Evolutionary conservation across 2,797 vertebrate species (phyloP), one percentile per base, ranked within the genome.

Genomic region (Sphenodon punctatus): DNA sequence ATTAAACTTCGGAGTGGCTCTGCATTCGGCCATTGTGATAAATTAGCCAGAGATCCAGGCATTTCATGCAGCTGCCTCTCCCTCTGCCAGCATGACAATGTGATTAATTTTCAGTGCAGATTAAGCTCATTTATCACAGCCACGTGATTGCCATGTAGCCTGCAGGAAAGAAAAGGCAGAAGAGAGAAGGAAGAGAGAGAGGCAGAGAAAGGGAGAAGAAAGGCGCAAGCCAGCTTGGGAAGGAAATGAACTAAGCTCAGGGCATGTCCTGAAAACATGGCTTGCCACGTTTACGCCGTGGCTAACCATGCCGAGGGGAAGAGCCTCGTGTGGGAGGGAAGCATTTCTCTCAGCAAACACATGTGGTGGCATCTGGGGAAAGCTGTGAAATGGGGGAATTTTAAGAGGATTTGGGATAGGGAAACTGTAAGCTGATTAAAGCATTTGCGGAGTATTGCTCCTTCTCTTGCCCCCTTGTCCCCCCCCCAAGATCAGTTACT

Each of bases 51-150:
- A 67, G 78, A 90, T 63, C 55, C 65, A 51, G 85, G 82, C 84
- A 84, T 85, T 88, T 85, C 15, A 38, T 1, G 2, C 89, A 88
- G 90, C 88, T 92, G 86, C 87, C 85, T 91, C 84, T 91, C 88
- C 75, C 43, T 25, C 86, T 79, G 89, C 85, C 32, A 32, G 65
- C 79, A 68, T 66, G 73, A 81, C 90, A 87, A 84, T 58, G 82
- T 82, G 86, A 93, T 89, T 89, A 92, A 92, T 84, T 88, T 32
- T 71, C 78, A 83, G 80, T 75, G 85, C 86, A 60, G 75, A 78
- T 86, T 85, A 78, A 90, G 75, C 89, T 90, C 89, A 72, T 90
- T 91, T 87, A 74, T 91, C 92, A 92, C 27, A 27, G 65, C 67
- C 91, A 89, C 8, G 38, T 86, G 91, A 82, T 0, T 13, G 60